These are phyloP conservation scores for Typhlomys cinereus DNA, from an alignment of 2,113 vertebrate species.

Conservation along the genomic window DNA sequence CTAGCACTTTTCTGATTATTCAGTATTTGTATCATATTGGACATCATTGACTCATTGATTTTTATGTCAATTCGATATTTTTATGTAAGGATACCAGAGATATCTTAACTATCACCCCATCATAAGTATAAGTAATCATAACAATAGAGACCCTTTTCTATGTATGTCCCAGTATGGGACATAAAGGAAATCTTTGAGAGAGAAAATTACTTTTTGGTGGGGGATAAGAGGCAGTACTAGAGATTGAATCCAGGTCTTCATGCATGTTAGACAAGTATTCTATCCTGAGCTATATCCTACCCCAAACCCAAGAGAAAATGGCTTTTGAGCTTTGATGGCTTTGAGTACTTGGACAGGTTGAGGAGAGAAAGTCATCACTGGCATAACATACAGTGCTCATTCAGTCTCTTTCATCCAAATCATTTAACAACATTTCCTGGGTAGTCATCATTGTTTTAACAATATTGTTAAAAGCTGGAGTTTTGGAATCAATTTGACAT, in stretches of 20 bases:
- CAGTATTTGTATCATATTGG: not conserved
- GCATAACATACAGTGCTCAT: not conserved
- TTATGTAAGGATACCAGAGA: not conserved
- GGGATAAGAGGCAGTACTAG: not conserved
- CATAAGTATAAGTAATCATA: not conserved
- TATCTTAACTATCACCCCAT: constrained; percentile 6
- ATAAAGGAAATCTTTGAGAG: not conserved
- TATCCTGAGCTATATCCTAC: not conserved
- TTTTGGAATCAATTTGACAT: not conserved
- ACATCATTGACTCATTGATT: constrained; percentile 23
- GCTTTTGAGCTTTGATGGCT: not conserved
- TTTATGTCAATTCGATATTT: constrained; percentile 28
- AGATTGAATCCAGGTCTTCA: not conserved
- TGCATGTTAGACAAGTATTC: not conserved
- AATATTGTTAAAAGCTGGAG: not conserved
- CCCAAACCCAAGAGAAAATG: not conserved
- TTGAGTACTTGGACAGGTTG: not conserved
- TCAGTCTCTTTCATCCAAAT: not conserved
- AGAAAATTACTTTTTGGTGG: not conserved
- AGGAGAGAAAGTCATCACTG: not conserved
- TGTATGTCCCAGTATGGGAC: not conserved
- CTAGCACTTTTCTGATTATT: constrained; percentile 5
- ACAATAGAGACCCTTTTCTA: not conserved
- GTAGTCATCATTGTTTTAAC: not conserved
- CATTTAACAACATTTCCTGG: not conserved